phyloP scores from a whole-genome alignment of 2,113 vertebrate species.

The Chaetodon auriga region DNA sequence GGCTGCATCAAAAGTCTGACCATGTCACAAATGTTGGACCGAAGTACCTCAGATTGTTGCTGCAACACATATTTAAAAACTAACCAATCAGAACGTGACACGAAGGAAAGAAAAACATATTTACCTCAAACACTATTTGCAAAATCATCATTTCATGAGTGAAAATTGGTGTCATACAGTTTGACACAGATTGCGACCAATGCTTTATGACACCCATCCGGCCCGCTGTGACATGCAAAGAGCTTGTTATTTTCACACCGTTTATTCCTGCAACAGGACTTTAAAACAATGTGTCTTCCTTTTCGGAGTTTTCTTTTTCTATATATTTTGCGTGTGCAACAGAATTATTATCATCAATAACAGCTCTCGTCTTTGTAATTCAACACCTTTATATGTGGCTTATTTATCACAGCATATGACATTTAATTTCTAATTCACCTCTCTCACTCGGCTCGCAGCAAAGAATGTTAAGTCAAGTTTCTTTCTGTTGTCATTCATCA shows the following conservation, averaged over 20 bases:
- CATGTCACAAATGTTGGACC: not conserved
- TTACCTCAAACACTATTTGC: not conserved
- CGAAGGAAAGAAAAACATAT: not conserved
- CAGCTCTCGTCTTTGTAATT: not conserved
- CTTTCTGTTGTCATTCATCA: conserved; percentile 43
- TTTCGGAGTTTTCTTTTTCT: not conserved
- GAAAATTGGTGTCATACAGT: not conserved
- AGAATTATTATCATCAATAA: not conserved
- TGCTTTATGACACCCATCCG: conserved; percentile 1
- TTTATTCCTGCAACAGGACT: not conserved
- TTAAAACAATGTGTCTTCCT: not conserved
- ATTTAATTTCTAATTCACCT: conserved; percentile 25
- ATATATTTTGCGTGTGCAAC: not conserved
- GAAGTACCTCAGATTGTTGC: not conserved
- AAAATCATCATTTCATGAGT: not conserved
- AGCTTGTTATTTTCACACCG: not conserved
- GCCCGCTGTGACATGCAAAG: not conserved
- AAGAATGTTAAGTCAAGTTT: conserved; percentile 42
- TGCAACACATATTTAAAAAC: not conserved
- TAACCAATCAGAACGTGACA: conserved; percentile 15
- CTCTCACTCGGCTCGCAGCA: conserved; percentile 4
- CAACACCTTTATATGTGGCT: conserved; percentile 3
- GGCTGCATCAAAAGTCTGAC: not conserved
- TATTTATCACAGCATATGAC: conserved; percentile 25
- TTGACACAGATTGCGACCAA: not conserved